Evolutionary conservation across 2,113 vertebrate species (phyloP).

Genomic region (Zosterops hypoxanthus): DNA sequence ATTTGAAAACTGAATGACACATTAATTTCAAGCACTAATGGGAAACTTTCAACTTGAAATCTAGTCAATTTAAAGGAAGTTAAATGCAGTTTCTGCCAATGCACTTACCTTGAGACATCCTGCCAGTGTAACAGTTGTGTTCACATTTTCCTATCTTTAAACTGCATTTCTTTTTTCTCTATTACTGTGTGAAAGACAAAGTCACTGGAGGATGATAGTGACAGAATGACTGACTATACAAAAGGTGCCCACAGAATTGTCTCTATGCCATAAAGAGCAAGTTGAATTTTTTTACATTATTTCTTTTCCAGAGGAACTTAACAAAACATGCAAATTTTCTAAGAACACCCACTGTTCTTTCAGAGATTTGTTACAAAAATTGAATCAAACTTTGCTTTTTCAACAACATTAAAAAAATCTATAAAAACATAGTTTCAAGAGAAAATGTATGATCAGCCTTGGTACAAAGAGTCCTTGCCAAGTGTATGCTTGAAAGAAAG

Average conservation of each 20-base stretch:
- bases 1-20: constrained; percentile 57
- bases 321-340: background rate
- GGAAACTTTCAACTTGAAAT: constrained; percentile 58
- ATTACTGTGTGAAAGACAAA: constrained; percentile 38
- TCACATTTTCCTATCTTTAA: constrained; percentile 32
- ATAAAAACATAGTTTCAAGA: background rate
- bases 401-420: background rate
- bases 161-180: background rate
- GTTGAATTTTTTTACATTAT: background rate
- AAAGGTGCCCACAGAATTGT: background rate
- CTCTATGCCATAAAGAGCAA: background rate
- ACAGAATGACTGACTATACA: constrained; percentile 48
- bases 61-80: constrained; percentile 38
- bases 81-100: constrained; percentile 44
- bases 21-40: constrained; percentile 64
- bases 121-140: constrained; percentile 8
- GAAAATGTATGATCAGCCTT: background rate
- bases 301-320: background rate
- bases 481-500: background rate
- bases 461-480: background rate
- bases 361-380: background rate
- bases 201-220: constrained; percentile 4
- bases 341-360: background rate
- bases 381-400: background rate
- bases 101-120: constrained; percentile 37